These are phyloP conservation scores for Apogon talboti DNA, from an alignment of 2,797 vertebrate species.

Conservation along the genomic window DNA sequence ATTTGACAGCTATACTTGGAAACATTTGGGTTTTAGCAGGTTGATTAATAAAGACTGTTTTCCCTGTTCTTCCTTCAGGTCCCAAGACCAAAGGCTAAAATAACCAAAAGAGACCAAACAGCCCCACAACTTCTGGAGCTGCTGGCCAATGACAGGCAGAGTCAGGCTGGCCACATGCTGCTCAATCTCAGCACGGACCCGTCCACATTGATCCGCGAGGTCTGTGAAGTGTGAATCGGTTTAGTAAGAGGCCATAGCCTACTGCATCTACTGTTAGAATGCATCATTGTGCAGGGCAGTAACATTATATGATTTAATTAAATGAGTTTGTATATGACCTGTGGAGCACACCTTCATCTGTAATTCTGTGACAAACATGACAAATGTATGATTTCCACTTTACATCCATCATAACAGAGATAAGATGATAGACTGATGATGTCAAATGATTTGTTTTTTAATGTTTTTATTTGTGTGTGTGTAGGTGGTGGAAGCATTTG, in stretches of 20 bases:
- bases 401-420: not conserved
- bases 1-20: not conserved
- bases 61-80: slow-evolving; percentile 78
- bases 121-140: slow-evolving; percentile 86
- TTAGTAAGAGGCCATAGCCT: not conserved
- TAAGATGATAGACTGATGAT: not conserved
- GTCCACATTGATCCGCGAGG: slow-evolving; percentile 88
- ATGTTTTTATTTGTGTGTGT: slow-evolving; percentile 7
- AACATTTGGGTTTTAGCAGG: not conserved
- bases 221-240: slow-evolving; percentile 40
- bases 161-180: slow-evolving; percentile 97
- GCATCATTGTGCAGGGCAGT: no score
- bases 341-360: no score
- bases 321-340: no score
- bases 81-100: slow-evolving; percentile 90
- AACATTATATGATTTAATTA: no score
- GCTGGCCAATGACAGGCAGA: slow-evolving; percentile 92
- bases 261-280: no score
- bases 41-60: slow-evolving; percentile 2
- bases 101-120: slow-evolving; percentile 88
- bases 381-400: not conserved
- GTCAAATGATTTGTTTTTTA: not conserved
- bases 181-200: slow-evolving; percentile 89
- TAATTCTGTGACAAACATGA: not conserved
- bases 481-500: slow-evolving; percentile 91